These are phyloP conservation scores for Chaetodon auriga DNA, from an alignment of 2,113 vertebrate genomes.

Conservation along the genomic window DNA sequence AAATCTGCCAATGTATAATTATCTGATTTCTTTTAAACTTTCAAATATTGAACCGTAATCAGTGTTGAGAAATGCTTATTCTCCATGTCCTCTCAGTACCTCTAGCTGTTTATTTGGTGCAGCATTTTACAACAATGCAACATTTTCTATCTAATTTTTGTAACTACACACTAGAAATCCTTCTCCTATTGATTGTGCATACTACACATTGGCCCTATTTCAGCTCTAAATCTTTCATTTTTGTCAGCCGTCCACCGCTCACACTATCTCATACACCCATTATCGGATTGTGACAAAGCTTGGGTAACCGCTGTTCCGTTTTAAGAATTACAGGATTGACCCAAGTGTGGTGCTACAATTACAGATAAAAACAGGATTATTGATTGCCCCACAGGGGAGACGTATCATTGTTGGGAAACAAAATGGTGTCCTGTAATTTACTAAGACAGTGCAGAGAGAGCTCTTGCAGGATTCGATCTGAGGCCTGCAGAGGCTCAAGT, in stretches of 20 bases:
- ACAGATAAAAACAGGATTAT: constrained; percentile 47
- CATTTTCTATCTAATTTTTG: not conserved
- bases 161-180: not conserved
- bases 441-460: constrained; percentile 20
- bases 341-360: constrained; percentile 28
- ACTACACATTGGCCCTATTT: not conserved
- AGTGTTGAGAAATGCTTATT: not conserved
- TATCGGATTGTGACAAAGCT: constrained; percentile 40
- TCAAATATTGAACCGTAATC: not conserved
- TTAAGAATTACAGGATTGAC: constrained; percentile 35
- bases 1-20: no score
- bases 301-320: constrained; percentile 15
- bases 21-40: no score
- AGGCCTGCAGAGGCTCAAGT: constrained; percentile 29
- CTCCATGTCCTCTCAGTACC: no score
- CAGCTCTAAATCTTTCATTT: not conserved
- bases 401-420: constrained; percentile 11
- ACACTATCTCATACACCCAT: constrained; percentile 13
- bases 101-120: not conserved
- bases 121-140: not conserved
- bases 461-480: constrained; percentile 37
- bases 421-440: constrained; percentile 27
- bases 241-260: not conserved
- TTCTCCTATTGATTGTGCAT: not conserved
- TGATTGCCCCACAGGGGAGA: constrained; percentile 32